Evolutionary conservation across 2,888 invertebrate genomes (phyloP), one percentile per base, ranked within the genome.

Genomic region (Drosophila mettleri): DNA sequence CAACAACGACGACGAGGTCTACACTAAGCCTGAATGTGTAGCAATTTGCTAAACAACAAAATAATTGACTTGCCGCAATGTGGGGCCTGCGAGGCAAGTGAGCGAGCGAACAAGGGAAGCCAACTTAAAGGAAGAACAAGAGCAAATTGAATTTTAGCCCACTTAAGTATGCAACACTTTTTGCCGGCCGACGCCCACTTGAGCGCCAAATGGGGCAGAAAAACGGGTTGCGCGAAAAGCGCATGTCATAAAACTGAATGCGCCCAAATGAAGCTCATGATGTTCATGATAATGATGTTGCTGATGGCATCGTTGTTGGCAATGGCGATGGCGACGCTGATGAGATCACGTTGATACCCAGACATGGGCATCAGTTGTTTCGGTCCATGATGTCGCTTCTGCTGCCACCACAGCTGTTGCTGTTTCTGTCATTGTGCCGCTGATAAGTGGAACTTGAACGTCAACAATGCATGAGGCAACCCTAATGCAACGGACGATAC

Each of bases 31-130:
- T 74, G 80, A 77, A 83, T 78, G 78, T 86, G 72, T 64, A 77
- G 74, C 87, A 88, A 85, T 88, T 88, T 85, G 78, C 70, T 69
- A 77, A 88, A 80, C 78, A 86, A 78, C 72, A 81, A 83, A 85
- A 86, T 85, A 85, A 85, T 88, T 85, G 86, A 85, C 87, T 85
- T 81, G 76, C 67, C 81, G 74, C 75, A 83, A 69, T 75, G 68
- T 71, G 61, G 54, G 72, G 58, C 70, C 64, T 71, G 62, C 52
- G 52, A 39, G 38, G 18, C 41, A 36, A 51, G 33, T 29, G 33
- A 29, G 24, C 24, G 5, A 16, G 6, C 10, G n/a, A 31, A 49
- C 20, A 48, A 46, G 34, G 41, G 22, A 38, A 48, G 20, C 39
- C n/a, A 59, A 63, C 65, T 82, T 79, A 67, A 87, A 79, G 69